Evolutionary conservation across 2,888 invertebrate genomes (phyloP).

Genomic region (Folsomia candida): DNA sequence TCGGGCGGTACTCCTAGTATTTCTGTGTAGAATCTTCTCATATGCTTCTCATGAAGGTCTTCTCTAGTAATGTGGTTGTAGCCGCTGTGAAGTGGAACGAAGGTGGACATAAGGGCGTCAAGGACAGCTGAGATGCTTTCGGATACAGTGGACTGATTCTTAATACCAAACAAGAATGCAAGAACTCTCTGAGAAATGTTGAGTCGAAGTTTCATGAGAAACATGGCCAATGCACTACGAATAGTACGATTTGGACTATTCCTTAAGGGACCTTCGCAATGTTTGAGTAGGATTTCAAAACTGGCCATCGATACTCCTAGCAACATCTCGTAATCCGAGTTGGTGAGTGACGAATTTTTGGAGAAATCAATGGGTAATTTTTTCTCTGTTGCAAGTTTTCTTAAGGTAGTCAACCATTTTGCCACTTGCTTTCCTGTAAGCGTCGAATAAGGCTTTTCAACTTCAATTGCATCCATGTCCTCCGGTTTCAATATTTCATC

Average conservation of each 20-base stretch:
- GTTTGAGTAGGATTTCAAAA: not conserved
- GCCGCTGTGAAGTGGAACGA: constrained; percentile 19
- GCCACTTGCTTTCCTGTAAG: not conserved
- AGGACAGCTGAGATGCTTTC: constrained; percentile 1
- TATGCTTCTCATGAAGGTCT: not conserved
- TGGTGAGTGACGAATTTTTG: not conserved
- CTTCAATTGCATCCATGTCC: not conserved
- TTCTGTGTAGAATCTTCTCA: not conserved
- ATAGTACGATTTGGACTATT: too few relatives aligned
- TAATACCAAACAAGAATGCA: constrained; percentile 17
- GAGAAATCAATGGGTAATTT: not conserved
- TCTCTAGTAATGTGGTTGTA: constrained; percentile 14
- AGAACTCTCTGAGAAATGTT: constrained; percentile 19
- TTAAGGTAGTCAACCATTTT: not conserved
- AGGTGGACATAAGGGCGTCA: not conserved
- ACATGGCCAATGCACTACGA: constrained; percentile 9
- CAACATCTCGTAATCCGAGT: not conserved
- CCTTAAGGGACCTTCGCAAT: not conserved
- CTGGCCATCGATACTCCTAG: not conserved
- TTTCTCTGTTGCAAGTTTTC: too few relatives aligned
- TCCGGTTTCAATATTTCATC: not conserved
- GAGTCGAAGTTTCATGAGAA: constrained; percentile 19
- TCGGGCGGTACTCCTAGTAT: not conserved
- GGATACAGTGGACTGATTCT: constrained; percentile 3
- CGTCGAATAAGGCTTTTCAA: not conserved